These are phyloP conservation scores for Silurus meridionalis DNA, from an alignment of 2,113 vertebrate genomes.

Conservation along the genomic window DNA sequence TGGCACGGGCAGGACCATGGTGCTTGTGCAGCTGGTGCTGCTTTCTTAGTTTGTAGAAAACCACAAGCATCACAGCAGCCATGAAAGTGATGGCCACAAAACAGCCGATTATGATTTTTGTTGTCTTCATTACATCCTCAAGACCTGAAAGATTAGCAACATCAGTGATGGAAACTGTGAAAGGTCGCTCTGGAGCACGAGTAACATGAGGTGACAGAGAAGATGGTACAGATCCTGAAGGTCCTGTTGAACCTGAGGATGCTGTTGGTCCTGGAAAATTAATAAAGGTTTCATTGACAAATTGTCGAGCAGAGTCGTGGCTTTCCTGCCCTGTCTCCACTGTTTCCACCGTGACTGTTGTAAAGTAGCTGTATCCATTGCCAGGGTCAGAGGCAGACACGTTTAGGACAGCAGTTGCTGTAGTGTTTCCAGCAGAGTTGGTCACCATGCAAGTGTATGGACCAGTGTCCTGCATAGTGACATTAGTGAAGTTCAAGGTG, in stretches of 20 bases:
- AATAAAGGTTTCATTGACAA: conserved; percentile 77
- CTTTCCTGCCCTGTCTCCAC: conserved; percentile 77
- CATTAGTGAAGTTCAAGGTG: conserved; percentile 95
- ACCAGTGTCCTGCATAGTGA: conserved; percentile 95
- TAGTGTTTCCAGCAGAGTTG: conserved; percentile 95
- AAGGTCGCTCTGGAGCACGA: conserved; percentile 75
- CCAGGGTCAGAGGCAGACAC: conserved; percentile 80
- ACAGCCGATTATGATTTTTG: conserved; percentile 94
- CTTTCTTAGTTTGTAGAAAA: conserved; percentile 92
- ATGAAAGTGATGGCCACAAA: conserved; percentile 96
- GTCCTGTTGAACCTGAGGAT: conserved; percentile 65
- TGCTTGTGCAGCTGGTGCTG: conserved; percentile 95
- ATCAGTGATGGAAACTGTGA: conserved; percentile 85
- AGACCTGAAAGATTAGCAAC: conserved; percentile 83
- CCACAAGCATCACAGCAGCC: conserved; percentile 93
- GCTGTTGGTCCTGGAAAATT: conserved; percentile 77
- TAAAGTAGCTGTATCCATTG: conserved; percentile 89
- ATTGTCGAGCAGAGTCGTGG: conserved; percentile 70
- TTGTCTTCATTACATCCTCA: conserved; percentile 94
- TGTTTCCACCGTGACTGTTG: conserved; percentile 92
- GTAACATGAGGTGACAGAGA: conserved; percentile 80
- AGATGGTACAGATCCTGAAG: conserved; percentile 74
- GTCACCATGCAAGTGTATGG: conserved; percentile 98
- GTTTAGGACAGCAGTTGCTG: conserved; percentile 90
- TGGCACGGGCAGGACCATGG: conserved; percentile 85